Evolutionary conservation across 37 sponge, comb jelly and placozoan species (phyloP).

Genomic region (Aplysina aerophoba): DNA sequence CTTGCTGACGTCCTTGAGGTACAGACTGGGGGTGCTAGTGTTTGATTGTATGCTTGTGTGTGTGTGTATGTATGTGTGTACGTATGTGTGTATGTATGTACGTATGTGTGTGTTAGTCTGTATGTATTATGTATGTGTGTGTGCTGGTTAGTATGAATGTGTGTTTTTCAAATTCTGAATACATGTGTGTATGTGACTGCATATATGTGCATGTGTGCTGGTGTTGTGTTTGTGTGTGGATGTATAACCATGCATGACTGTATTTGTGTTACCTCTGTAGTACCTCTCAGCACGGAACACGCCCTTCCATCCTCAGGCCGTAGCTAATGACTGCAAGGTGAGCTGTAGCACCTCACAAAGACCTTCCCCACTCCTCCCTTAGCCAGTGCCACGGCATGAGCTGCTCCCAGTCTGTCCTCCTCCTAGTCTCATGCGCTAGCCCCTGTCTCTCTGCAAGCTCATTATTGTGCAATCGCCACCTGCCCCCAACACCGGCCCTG

Average conservation of each 20-base stretch:
- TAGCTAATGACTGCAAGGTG: slow-evolving; percentile 31
- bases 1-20: slow-evolving; percentile 82
- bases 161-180: slow-evolving; percentile 17
- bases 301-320: not conserved
- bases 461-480: too few relatives aligned
- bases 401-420: too few relatives aligned
- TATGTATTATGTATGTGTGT: slow-evolving; percentile 4
- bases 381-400: too few relatives aligned
- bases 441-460: too few relatives aligned
- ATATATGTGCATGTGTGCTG: too few relatives aligned
- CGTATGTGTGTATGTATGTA: slow-evolving; percentile 69
- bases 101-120: slow-evolving; percentile 53
- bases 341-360: not conserved
- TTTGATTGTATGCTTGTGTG: too few relatives aligned
- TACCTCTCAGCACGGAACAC: not conserved
- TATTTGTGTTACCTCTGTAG: too few relatives aligned
- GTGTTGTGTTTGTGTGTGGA: too few relatives aligned
- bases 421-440: too few relatives aligned
- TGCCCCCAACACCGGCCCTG: too few relatives aligned
- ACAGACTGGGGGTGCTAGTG: not conserved
- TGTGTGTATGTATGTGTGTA: not conserved
- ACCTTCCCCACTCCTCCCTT: too few relatives aligned
- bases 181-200: slow-evolving; percentile 3
- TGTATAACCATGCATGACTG: too few relatives aligned
- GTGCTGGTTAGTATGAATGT: slow-evolving; percentile 5